Percentiles rank a stretch among this genome's conserved stretches.
Evolutionary conservation across 2,888 invertebrate genomes (phyloP).

Genomic region (Lepeophtheirus nordmannii): DNA sequence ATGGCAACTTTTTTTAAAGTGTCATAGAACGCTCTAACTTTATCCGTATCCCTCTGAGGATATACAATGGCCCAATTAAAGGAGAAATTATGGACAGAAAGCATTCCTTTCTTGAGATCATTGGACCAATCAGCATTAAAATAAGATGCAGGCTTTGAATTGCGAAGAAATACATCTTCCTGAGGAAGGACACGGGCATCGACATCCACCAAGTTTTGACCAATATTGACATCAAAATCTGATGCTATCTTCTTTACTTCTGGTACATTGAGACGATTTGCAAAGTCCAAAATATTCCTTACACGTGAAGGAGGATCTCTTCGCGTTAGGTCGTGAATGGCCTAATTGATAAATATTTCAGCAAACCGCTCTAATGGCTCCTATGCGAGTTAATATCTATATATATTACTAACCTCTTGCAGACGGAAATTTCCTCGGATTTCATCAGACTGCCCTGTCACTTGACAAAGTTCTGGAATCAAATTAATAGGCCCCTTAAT

Average conservation of each 20-base stretch:
- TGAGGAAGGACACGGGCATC: neutral
- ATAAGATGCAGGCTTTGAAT: neutral
- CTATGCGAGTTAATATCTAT: neutral
- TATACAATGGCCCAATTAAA: neutral
- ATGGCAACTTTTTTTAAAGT: neutral
- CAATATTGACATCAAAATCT: neutral
- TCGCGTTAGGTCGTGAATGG: neutral
- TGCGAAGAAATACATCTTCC: neutral
- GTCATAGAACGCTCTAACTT: neutral
- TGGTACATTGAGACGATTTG: neutral
- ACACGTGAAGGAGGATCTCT: neutral
- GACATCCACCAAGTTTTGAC: neutral
- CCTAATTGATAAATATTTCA: neutral
- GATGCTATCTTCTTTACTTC: neutral
- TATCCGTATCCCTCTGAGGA: neutral
- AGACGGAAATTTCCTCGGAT: conserved; percentile 11
- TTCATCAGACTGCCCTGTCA: conserved; percentile 59
- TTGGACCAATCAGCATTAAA: neutral
- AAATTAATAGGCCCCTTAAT: conserved; percentile 44
- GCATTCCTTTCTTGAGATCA: neutral
- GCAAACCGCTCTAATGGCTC: neutral
- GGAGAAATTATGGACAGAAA: neutral
- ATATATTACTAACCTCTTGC: neutral
- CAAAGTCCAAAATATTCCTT: neutral
- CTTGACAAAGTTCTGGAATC: conserved; percentile 65